A percentile compares a stretch with the other conserved stretches of the same genome.
These are phyloP conservation scores for Papilio elwesi DNA, from an alignment of 2,888 invertebrate genomes.

Conservation along the genomic window DNA sequence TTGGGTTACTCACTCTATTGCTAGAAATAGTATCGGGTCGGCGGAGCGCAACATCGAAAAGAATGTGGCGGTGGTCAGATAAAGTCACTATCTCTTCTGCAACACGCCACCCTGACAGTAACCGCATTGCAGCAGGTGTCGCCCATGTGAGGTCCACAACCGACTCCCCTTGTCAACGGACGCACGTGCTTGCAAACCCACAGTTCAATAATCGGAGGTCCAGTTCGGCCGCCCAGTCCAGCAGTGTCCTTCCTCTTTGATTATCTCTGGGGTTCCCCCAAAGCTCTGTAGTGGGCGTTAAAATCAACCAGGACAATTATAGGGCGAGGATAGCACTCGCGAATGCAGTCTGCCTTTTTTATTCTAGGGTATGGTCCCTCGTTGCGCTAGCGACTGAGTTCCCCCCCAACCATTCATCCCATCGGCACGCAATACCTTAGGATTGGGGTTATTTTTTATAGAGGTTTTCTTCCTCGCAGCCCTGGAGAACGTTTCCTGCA, in stretches of 20 bases:
- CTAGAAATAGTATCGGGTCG: not conserved
- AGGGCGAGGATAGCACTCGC: slow-evolving; percentile 29
- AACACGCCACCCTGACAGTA: slow-evolving; percentile 1
- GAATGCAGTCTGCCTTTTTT: slow-evolving; percentile 20
- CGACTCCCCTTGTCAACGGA: slow-evolving; percentile 47
- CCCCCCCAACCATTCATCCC: not conserved
- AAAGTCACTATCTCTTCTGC: not conserved
- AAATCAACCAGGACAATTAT: slow-evolving; percentile 39
- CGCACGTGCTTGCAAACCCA: slow-evolving; percentile 43
- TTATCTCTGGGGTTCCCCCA: slow-evolving; percentile 33
- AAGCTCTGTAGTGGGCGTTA: slow-evolving; percentile 37
- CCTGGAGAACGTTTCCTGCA: not conserved
- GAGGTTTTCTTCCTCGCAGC: not conserved
- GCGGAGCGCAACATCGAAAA: too few species aligned
- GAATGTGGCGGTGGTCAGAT: too few species aligned
- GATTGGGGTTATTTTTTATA: not conserved
- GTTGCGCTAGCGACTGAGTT: not conserved
- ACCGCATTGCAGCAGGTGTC: slow-evolving; percentile 21
- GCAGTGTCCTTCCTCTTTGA: slow-evolving; percentile 13
- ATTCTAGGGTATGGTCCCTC: not conserved
- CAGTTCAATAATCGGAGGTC: slow-evolving; percentile 38
- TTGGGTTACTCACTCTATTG: not conserved
- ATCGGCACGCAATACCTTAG: not conserved
- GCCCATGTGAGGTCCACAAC: slow-evolving; percentile 43
- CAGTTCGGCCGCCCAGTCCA: slow-evolving; percentile 39